These are phyloP conservation scores for Drosophila oshimai DNA, from an alignment of 1,140 invertebrate species.

Conservation along the genomic window DNA sequence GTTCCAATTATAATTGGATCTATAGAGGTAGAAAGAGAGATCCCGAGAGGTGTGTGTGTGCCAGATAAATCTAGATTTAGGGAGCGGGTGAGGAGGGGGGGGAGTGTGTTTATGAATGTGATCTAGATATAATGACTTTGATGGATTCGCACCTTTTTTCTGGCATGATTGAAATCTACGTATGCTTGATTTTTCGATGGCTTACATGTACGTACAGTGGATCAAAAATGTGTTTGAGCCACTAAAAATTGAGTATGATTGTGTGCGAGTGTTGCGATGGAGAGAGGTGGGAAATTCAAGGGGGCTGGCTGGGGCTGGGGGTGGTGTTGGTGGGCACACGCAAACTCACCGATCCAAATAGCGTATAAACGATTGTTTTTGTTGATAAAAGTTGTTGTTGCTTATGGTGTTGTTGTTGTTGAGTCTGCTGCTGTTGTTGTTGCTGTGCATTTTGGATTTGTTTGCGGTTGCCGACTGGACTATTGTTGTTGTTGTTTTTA, in stretches of 20 bases:
- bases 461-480: neutral
- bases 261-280: neutral
- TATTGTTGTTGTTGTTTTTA: neutral
- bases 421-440: constrained; percentile 37
- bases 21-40: neutral
- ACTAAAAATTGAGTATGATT: neutral
- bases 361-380: constrained; percentile 41
- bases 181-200: neutral
- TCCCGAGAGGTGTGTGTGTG: neutral
- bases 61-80: neutral
- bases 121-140: neutral
- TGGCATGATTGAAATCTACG: neutral
- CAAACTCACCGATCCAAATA: constrained; percentile 48
- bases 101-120: neutral
- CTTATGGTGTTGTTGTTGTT: constrained; percentile 22
- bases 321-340: neutral
- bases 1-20: too few relatives aligned
- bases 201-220: neutral
- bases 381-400: constrained; percentile 45
- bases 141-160: neutral
- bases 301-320: neutral
- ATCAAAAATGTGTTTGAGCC: neutral
- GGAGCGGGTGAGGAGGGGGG: neutral
- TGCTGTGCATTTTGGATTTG: constrained; percentile 36
- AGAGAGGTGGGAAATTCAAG: neutral